Conservation (phyloP, 2,888 invertebrate species). For the Pandemis corylana region DNA sequence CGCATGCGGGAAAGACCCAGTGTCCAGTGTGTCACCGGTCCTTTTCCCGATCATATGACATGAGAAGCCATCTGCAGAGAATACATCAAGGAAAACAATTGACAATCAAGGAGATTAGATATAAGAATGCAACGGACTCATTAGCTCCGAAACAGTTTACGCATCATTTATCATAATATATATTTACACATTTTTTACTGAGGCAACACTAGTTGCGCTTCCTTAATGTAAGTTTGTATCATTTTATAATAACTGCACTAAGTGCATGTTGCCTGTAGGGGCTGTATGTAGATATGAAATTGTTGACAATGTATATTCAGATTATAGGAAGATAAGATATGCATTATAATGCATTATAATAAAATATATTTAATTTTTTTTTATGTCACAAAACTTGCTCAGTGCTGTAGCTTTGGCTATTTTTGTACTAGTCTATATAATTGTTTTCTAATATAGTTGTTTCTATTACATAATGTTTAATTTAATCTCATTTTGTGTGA, state of each 20-base stretch:
- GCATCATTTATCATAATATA: constrained; percentile 69
- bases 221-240: constrained; percentile 28
- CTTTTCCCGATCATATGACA: constrained; percentile 86
- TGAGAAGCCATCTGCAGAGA: constrained; percentile 85
- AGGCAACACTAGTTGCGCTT: constrained; percentile 53
- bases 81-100: constrained; percentile 85
- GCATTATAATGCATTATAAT: constrained; percentile 33
- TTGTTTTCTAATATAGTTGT: constrained; percentile 75
- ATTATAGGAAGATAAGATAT: constrained; percentile 41
- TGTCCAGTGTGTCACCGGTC: constrained; percentile 86
- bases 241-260: constrained; percentile 50
- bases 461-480: constrained; percentile 55
- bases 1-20: constrained; percentile 86
- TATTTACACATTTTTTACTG: constrained; percentile 23
- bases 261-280: constrained; percentile 60
- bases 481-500: not conserved
- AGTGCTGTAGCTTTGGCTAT: constrained; percentile 80
- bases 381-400: constrained; percentile 79
- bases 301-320: constrained; percentile 44
- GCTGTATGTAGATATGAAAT: constrained; percentile 29
- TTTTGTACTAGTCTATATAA: constrained; percentile 82
- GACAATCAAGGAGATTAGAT: constrained; percentile 81
- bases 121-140: constrained; percentile 73
- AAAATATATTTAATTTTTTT: constrained; percentile 52
- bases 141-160: constrained; percentile 74